phyloP scores from a whole-genome alignment of 2,888 invertebrate species.

The Lepidochitona cinerea region DNA sequence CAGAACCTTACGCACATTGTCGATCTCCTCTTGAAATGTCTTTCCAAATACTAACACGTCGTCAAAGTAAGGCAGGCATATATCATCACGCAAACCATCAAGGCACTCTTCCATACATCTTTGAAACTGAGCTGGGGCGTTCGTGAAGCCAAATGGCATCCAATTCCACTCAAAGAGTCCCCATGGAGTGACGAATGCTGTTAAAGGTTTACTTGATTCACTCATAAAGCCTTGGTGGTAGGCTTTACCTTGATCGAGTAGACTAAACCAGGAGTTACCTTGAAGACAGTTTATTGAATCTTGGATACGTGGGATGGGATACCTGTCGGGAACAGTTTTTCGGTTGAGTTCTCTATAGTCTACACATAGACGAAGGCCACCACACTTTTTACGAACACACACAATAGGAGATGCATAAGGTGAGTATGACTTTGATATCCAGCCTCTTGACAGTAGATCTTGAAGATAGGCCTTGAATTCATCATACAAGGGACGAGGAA shows the following conservation, averaged over 20 bases:
- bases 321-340: constrained; percentile 17
- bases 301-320: constrained; percentile 26
- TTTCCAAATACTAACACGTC: constrained; percentile 5
- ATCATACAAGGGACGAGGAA: constrained; percentile 31
- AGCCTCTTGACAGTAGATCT: constrained; percentile 25
- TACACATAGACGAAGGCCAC: constrained; percentile 21
- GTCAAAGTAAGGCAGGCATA: constrained; percentile 17
- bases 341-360: constrained; percentile 27
- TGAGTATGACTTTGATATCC: constrained; percentile 22
- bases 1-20: constrained; percentile 8
- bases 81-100: constrained; percentile 11
- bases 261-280: constrained; percentile 25
- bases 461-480: constrained; percentile 38
- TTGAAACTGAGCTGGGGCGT: constrained; percentile 18
- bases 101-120: constrained; percentile 14
- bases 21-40: constrained; percentile 11
- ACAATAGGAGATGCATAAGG: constrained; percentile 24
- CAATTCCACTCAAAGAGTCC: constrained; percentile 28
- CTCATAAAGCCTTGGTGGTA: constrained; percentile 27
- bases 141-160: constrained; percentile 27
- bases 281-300: constrained; percentile 18
- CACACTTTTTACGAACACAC: constrained; percentile 24
- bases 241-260: constrained; percentile 24
- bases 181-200: constrained; percentile 28
- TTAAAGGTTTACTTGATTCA: constrained; percentile 16